These are phyloP conservation scores for Exaiptasia diaphana DNA, from an alignment of 64 coral and sea anemone genomes.

Conservation along the genomic window DNA sequence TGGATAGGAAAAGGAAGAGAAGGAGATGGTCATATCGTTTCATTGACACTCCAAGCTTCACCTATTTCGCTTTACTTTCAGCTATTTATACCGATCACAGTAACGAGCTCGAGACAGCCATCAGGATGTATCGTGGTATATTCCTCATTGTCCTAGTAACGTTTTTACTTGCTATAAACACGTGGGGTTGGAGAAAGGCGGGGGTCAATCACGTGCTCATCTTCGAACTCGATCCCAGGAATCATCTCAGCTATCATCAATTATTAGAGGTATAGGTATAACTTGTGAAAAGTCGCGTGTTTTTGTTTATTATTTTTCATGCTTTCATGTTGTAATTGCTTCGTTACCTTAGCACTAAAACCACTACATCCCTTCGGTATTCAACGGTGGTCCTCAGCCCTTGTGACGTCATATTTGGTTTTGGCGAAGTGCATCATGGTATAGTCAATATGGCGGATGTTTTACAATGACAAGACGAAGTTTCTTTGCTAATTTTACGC, in stretches of 20 bases:
- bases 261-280: slow-evolving; percentile 75
- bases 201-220: slow-evolving; percentile 98
- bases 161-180: slow-evolving; percentile 87
- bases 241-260: slow-evolving; percentile 93
- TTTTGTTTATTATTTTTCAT: too few species aligned
- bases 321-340: too few species aligned
- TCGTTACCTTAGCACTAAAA: too few species aligned
- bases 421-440: too few species aligned
- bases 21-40: too few species aligned
- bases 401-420: not conserved
- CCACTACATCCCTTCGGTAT: not conserved
- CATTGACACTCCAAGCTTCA: too few species aligned
- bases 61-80: not conserved
- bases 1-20: too few species aligned
- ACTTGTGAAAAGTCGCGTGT: too few species aligned
- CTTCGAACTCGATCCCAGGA: slow-evolving; percentile 92
- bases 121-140: slow-evolving; percentile 80
- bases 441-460: too few species aligned
- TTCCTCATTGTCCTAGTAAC: slow-evolving; percentile 86
- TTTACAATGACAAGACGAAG: too few species aligned
- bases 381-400: not conserved
- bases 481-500: too few species aligned
- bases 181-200: slow-evolving; percentile 86
- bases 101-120: slow-evolving; percentile 64
- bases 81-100: slow-evolving; percentile 64